A percentile compares a stretch with the other conserved stretches of the same genome.
Conservation (phyloP, 2,797 vertebrate genomes). For the Synanceia verrucosa region DNA sequence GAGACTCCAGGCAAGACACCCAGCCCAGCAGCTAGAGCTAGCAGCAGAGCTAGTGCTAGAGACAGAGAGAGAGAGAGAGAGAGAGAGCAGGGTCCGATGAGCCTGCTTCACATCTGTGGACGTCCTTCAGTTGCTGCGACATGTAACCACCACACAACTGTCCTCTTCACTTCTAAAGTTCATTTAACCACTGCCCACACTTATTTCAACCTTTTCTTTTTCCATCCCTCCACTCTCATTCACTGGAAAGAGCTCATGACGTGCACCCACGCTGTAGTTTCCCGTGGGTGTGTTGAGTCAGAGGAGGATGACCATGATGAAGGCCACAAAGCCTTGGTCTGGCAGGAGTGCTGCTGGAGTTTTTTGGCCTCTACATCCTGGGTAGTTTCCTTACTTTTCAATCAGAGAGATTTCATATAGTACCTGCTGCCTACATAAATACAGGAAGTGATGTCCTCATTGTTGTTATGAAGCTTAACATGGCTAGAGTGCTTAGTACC, state of each 20-base stretch:
- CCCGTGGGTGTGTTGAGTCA: constrained; percentile 66
- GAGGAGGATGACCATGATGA: constrained; percentile 18
- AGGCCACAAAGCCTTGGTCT: constrained; percentile 4
- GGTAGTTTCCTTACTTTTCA: constrained; percentile 27
- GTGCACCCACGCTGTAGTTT: constrained; percentile 49
- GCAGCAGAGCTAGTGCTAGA: constrained; percentile 47
- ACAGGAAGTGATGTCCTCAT: too few relatives aligned
- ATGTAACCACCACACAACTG: constrained; percentile 9
- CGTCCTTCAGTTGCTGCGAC: constrained; percentile 30
- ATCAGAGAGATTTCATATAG: constrained; percentile 4
- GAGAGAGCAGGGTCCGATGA: constrained; percentile 45
- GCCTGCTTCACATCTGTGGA: constrained; percentile 35
- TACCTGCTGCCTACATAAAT: neutral
- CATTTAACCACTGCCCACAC: neutral
- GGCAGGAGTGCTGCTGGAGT: neutral
- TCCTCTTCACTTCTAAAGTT: neutral
- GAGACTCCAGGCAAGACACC: constrained; percentile 53
- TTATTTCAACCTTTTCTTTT: neutral
- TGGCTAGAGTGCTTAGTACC: too few relatives aligned
- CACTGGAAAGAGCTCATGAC: constrained; percentile 5
- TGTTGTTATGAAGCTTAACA: neutral
- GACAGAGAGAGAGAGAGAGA: constrained; percentile 10
- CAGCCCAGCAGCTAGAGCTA: constrained; percentile 55
- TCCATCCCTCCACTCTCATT: neutral
- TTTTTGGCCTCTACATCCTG: constrained; percentile 24